Evolutionary conservation across 2,113 vertebrate species (phyloP), one percentile per base, ranked within the genome.

Genomic region (Accipiter virgatus): DNA sequence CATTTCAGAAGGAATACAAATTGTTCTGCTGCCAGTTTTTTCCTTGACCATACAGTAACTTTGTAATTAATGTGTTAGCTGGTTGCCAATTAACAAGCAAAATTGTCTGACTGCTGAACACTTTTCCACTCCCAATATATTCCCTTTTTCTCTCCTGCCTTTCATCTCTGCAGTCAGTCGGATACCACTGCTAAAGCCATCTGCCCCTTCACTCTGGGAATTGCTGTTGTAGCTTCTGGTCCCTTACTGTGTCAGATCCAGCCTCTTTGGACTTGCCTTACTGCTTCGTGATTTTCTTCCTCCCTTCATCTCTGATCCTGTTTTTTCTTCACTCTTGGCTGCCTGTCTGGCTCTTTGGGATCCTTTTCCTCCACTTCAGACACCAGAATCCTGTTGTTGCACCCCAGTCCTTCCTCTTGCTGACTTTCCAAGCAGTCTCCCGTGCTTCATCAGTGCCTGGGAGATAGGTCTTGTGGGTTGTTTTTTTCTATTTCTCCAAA

Each of bases 81-180:
- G 71, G 72, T 71, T 96, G 96, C 82, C 83, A 97, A 81, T 95
- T 95, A 97, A 93, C 79, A 71, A 53, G 77, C n/a, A 56, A 91
- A 94, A 63, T 70, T 52, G 8, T n/a, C 48, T 65, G 7, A 48
- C 84, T 72, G 91, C 65, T 16, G 40, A 82, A 72, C 0, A 25
- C 36, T 93, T 77, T 80, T 65, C 70, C 71, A 66, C 82, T 96
- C 92, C 88, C 56, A 34, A 4, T 25, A 15, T 13, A 52, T 84
- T 96, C 81, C 16, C 62, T 84, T 74, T 63, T 81, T 90, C 63
- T 63, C 47, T n/a, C 25, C 32, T 10, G 50, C 56, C 80, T 97
- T 95, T 94, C 77, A 91, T 95, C 86, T 72, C 77, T 10, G 38
- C 68, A 27, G 68, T 45, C 32, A 9, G 45, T 36, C 22, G 2